These are phyloP conservation scores for Enteromius argenteus DNA, from an alignment of 2,797 vertebrate species.

Conservation along the genomic window DNA sequence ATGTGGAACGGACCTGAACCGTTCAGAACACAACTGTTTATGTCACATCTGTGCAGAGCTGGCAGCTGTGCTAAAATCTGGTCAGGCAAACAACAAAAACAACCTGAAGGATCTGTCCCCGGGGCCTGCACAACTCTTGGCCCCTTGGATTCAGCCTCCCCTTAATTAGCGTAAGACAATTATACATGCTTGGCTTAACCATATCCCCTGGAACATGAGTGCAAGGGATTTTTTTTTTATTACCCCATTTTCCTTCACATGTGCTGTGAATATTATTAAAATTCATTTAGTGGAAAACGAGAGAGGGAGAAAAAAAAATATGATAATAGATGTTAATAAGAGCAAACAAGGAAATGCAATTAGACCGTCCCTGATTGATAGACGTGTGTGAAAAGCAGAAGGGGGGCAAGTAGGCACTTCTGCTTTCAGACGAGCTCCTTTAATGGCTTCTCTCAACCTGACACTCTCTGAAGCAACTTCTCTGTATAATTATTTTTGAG, in stretches of 20 bases:
- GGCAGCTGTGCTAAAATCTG: constrained; percentile 71
- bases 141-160: constrained; percentile 65
- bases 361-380: constrained; percentile 56
- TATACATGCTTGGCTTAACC: constrained; percentile 84
- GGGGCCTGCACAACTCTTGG: constrained; percentile 60
- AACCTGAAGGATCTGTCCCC: constrained; percentile 68
- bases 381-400: constrained; percentile 43
- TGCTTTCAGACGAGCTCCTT: constrained; percentile 41
- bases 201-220: constrained; percentile 79
- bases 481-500: constrained; percentile 47
- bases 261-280: constrained; percentile 68
- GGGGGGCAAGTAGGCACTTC: constrained; percentile 32
- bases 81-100: constrained; percentile 63
- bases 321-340: constrained; percentile 63
- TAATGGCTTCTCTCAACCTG: constrained; percentile 29
- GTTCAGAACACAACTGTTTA: constrained; percentile 27
- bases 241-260: constrained; percentile 59
- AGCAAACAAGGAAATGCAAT: constrained; percentile 66
- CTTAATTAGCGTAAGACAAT: constrained; percentile 85
- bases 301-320: constrained; percentile 47
- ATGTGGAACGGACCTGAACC: constrained; percentile 34
- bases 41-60: constrained; percentile 74
- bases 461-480: constrained; percentile 13
- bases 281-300: constrained; percentile 65
- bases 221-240: constrained; percentile 67